Conservation (phyloP, 2,113 vertebrate species). For the Catharus minimus region DNA sequence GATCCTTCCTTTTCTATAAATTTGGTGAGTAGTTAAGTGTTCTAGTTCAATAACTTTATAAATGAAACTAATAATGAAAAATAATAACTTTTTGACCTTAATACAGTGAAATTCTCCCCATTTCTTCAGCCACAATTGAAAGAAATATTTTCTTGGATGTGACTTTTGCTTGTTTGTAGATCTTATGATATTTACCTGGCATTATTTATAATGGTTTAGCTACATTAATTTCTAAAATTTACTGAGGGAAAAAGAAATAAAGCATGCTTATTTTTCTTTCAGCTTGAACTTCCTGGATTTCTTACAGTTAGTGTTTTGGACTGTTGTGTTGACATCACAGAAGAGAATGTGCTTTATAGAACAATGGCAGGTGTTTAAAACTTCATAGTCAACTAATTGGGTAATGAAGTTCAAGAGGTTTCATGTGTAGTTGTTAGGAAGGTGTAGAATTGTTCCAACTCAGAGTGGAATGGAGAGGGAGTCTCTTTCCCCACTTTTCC, state of each 20-base stretch:
- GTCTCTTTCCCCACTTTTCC: neutral
- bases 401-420: slow-evolving; percentile 68
- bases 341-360: slow-evolving; percentile 61
- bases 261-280: slow-evolving; percentile 13
- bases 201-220: neutral
- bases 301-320: slow-evolving; percentile 21
- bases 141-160: neutral
- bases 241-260: slow-evolving; percentile 5
- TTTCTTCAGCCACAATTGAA: neutral
- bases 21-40: neutral
- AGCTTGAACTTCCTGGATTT: neutral
- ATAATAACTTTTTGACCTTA: neutral
- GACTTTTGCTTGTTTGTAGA: neutral
- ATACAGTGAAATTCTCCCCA: neutral
- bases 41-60: neutral
- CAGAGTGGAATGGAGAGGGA: neutral
- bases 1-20: neutral
- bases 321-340: slow-evolving; percentile 37
- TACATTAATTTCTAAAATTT: neutral
- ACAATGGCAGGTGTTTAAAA: slow-evolving; percentile 62
- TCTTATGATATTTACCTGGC: neutral
- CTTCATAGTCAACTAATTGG: slow-evolving; percentile 60
- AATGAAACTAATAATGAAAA: neutral
- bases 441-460: slow-evolving; percentile 49
- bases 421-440: slow-evolving; percentile 64